These are phyloP conservation scores for Bungarus multicinctus DNA, from an alignment of 2,113 vertebrate genomes.

Conservation along the genomic window DNA sequence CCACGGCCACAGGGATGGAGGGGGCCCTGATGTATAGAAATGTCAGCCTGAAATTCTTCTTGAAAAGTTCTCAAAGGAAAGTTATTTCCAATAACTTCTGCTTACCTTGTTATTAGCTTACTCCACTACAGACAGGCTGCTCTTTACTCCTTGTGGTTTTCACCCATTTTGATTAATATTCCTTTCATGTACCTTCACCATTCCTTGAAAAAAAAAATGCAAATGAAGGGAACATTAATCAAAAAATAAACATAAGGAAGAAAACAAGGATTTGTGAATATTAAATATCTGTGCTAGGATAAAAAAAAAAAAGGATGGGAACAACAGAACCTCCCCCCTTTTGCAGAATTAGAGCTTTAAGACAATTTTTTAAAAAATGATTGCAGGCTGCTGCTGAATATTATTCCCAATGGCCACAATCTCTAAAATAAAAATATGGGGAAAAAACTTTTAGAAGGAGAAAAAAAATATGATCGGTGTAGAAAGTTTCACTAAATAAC, in stretches of 20 bases:
- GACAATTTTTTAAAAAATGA: neutral
- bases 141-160: conserved; percentile 5
- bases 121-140: neutral
- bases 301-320: neutral
- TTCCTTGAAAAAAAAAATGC: conserved; percentile 4
- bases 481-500: neutral
- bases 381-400: neutral
- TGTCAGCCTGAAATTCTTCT: neutral
- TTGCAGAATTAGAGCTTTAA: neutral
- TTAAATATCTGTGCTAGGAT: conserved; percentile 16
- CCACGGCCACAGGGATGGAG: too few relatives aligned
- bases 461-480: neutral
- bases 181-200: neutral
- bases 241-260: conserved; percentile 21
- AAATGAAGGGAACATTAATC: conserved; percentile 32
- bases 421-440: neutral
- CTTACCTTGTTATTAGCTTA: neutral
- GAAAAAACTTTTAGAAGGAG: neutral
- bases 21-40: neutral
- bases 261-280: conserved; percentile 32
- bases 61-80: neutral
- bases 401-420: neutral
- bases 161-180: conserved; percentile 16
- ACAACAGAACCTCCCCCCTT: neutral
- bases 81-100: neutral